Base-by-base conservation (phyloP, 1,140 invertebrate species). In the Zeugodacus cucurbitae region DNA sequence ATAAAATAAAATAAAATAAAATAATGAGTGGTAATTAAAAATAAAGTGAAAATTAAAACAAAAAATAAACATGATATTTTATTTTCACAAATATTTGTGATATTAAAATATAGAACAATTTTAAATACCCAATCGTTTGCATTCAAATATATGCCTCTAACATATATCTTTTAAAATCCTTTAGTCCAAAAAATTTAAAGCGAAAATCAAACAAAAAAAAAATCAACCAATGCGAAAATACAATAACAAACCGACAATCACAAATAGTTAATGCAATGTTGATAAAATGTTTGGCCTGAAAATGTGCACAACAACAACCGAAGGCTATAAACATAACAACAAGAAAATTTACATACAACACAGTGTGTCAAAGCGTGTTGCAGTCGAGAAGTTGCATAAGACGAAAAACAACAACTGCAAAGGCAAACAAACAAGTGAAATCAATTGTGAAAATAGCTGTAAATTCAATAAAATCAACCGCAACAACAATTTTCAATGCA, bases 251-350 rank as follows among this genome's bases (percentile, higher is more conserved):
- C 2, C 5, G 54, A 32, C 7, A 59, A 20, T 26, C 29, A 59
- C 8, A 86, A 59, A 2, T 86, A 37, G 14, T 59, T 22, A 34
- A 48, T 41, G 74, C 74, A 26, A 82, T 54, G 26, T 34, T 82
- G 74, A 22, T 48, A 82, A 82, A 26, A 82, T 54, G 74, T 44
- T 82, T 82, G 41, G 74, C 74, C 74, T 82, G 37, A 82, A 82
- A 82, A 82, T 82, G 74, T 82, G 74, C 10, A 22, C 2, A 29
- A 82, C 74, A 26, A 48, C 22, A 26, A 82, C n/a, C 41, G 10
- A 48, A 22, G 44, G 34, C 74, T 48, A 48, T 34, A 48, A 48
- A 26, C 11, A 10, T 48, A 54, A 48, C n/a, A 78, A 78, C 22
- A 41, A 78, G 17, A 41, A 22, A 2, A 78, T 82, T 82, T 48